Base-by-base conservation (phyloP, 2,888 invertebrate species). In the Agrochola litura region DNA sequence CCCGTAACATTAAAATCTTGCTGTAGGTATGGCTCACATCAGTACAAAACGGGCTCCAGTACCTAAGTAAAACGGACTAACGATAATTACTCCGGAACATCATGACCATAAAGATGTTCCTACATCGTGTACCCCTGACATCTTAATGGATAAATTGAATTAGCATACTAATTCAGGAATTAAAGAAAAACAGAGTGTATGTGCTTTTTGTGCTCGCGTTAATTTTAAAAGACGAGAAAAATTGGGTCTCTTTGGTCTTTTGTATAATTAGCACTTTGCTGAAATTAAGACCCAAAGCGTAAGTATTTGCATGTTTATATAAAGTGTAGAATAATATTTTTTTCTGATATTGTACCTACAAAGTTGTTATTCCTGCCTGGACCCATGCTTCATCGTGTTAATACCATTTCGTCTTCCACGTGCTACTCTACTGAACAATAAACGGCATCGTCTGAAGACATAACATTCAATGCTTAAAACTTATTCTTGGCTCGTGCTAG, bases 131-230 rank as follows among this genome's bases (percentile, higher is more conserved):
- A 46, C 52, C 19, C 25, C 12, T 65, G 6, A 43, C 60, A 58
- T 66, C 30, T 46, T 82, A 72, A 72, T 43, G 61, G 52, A 58
- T 70, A 82, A 74, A 82, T 58, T 52, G 16, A 85, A 77, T 85
- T 83, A 71, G 64, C 78, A 85, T 74, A 65, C 58, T 65, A 46
- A 85, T 65, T 46, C 46, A 22, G 22, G 30, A 82, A 82, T 82
- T 83, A 77, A 82, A 74, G 77, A 71, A 69, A 73, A 77, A 84
- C 85, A 76, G 56, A 71, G 52, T 60, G 46, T 61, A 61, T 52
- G 64, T 58, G 66, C 63, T 71, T 61, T 77, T 73, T 64, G 41
- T 63, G 43, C 25, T 76, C 43, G 37, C 70, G 52, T 19, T 63
- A 63, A 77, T 85, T 73, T 68, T 30, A 64, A 73, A 67, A 70